These are phyloP conservation scores for Leptestheria dahalacensis DNA, from an alignment of 1,140 invertebrate genomes.

Conservation along the genomic window DNA sequence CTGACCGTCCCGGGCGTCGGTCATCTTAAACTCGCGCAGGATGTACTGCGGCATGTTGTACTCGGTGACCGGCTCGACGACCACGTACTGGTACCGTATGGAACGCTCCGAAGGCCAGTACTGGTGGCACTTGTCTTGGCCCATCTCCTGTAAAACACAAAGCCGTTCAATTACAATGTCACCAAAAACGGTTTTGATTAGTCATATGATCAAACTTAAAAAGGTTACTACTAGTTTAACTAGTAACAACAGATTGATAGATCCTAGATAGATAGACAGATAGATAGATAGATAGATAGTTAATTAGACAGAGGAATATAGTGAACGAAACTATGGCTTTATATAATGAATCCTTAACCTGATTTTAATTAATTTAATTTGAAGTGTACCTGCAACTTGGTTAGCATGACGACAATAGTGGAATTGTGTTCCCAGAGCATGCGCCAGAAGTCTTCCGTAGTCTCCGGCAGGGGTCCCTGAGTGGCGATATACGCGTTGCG, in stretches of 20 bases:
- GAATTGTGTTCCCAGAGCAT: constrained; percentile 99
- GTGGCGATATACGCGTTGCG: constrained; percentile 93
- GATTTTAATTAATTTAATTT: neutral
- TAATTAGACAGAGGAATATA: too few relatives aligned
- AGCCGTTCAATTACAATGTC: too few relatives aligned
- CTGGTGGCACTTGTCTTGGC: constrained; percentile 88
- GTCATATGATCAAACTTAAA: too few relatives aligned
- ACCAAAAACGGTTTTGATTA: too few relatives aligned
- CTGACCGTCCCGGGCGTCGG: constrained; percentile 81
- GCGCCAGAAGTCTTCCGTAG: constrained; percentile 96
- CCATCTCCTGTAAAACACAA: constrained; percentile 17
- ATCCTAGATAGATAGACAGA: too few relatives aligned
- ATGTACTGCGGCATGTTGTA: constrained; percentile 99
- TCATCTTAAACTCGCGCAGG: constrained; percentile 87
- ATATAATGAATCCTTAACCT: too few relatives aligned
- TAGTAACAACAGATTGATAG: too few relatives aligned
- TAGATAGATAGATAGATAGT: too few relatives aligned
- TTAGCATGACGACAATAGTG: constrained; percentile 97
- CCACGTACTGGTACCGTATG: constrained; percentile 88
- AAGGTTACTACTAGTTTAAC: too few relatives aligned
- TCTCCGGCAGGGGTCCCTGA: constrained; percentile 88
- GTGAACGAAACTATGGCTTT: too few relatives aligned
- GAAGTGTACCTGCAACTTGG: constrained; percentile 70
- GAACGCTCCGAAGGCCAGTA: constrained; percentile 98
- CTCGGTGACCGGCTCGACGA: constrained; percentile 96